phyloP scores from a whole-genome alignment of 2,888 invertebrate genomes.

The Tachina lurida region DNA sequence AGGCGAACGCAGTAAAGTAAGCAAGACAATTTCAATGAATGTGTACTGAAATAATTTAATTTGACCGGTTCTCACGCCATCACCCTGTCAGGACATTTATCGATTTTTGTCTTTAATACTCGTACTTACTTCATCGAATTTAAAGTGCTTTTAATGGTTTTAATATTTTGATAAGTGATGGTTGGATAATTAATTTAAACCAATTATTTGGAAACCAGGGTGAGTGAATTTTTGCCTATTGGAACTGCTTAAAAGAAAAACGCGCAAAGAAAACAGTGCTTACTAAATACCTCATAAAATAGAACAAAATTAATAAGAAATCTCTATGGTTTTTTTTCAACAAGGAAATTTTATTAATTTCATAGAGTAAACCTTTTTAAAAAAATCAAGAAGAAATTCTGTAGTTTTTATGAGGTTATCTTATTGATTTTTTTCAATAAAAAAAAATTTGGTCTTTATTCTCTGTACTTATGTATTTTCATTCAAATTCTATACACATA shows the following conservation, averaged over 20 bases:
- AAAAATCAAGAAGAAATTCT: too few relatives aligned
- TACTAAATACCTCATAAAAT: too few relatives aligned
- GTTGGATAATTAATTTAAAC: conserved; percentile 70
- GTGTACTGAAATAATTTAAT: conserved; percentile 53
- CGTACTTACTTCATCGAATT: conserved; percentile 59
- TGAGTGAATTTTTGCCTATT: not conserved
- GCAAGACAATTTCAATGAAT: conserved; percentile 10
- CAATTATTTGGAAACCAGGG: conserved; percentile 19
- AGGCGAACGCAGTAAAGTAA: not conserved
- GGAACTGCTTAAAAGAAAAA: not conserved
- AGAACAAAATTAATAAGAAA: too few relatives aligned
- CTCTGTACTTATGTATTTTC: too few relatives aligned
- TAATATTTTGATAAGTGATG: conserved; percentile 72
- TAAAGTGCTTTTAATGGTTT: conserved; percentile 61
- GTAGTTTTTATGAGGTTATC: too few relatives aligned
- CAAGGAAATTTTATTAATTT: too few relatives aligned
- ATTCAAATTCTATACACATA: too few relatives aligned
- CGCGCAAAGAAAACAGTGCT: too few relatives aligned
- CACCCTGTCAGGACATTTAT: conserved; percentile 67
- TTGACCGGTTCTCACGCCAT: conserved; percentile 76
- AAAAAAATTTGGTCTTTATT: too few relatives aligned
- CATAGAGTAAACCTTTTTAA: too few relatives aligned
- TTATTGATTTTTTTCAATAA: too few relatives aligned
- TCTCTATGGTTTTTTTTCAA: too few relatives aligned
- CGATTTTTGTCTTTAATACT: conserved; percentile 49